These are phyloP conservation scores for Acropternis orthonyx DNA, from an alignment of 2,797 vertebrate species.

Conservation along the genomic window DNA sequence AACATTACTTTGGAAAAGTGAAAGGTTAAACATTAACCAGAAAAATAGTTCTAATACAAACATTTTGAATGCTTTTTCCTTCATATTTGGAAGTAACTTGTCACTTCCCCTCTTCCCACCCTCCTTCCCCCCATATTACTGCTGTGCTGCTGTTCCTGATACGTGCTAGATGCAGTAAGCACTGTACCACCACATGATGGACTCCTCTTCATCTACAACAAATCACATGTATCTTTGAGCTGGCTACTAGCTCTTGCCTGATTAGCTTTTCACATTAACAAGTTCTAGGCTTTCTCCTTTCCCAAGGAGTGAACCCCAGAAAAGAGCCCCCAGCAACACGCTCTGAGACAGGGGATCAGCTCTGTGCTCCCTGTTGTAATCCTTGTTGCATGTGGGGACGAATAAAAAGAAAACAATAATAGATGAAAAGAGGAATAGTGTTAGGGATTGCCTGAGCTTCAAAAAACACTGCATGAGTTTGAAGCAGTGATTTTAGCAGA, in stretches of 20 bases:
- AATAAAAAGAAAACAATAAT: neutral
- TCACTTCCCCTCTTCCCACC: neutral
- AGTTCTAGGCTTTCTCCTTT: neutral
- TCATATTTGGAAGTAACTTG: conserved; percentile 45
- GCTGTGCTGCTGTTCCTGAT: conserved; percentile 1
- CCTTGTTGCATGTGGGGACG: neutral
- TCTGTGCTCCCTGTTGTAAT: neutral
- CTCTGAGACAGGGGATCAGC: neutral
- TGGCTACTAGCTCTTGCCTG: neutral
- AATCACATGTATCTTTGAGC: neutral
- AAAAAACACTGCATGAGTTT: neutral
- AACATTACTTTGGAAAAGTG: conserved; percentile 64
- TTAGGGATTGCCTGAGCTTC: neutral
- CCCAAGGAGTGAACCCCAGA: neutral
- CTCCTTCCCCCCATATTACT: neutral
- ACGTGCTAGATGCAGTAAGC: neutral
- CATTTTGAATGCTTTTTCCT: conserved; percentile 49
- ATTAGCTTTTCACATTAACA: neutral
- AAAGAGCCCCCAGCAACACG: neutral
- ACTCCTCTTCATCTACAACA: neutral
- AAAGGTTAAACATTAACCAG: conserved; percentile 70
- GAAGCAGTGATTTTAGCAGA: neutral
- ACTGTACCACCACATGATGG: neutral
- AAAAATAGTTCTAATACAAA: conserved; percentile 71
- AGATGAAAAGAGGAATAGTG: neutral